A percentile compares a stretch with the other conserved stretches of the same genome.
Conservation (phyloP, 92 coral and sea anemone species). For the Muricea muricata region DNA sequence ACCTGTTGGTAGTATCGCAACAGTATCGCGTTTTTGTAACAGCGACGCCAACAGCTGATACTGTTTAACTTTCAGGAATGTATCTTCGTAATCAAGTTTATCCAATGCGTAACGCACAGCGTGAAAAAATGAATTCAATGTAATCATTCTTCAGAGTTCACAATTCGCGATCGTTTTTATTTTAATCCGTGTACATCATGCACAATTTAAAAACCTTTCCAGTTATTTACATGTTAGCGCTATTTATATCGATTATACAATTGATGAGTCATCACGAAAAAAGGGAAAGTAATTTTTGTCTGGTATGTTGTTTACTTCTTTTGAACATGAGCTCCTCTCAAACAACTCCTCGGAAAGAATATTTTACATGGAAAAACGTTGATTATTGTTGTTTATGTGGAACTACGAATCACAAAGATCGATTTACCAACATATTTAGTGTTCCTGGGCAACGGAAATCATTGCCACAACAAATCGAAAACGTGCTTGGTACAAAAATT, state of each 20-base stretch:
- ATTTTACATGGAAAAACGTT: slow-evolving; percentile 36
- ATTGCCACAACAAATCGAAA: background rate
- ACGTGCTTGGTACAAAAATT: slow-evolving; percentile 9
- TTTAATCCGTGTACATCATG: background rate
- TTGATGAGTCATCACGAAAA: background rate
- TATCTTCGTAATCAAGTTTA: slow-evolving; percentile 33
- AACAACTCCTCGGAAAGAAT: slow-evolving; percentile 48
- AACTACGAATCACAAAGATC: slow-evolving; percentile 19
- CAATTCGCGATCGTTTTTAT: background rate
- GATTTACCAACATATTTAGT: slow-evolving; percentile 39
- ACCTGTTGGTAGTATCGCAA: slow-evolving; percentile 65
- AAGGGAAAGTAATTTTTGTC: background rate
- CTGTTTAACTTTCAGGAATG: slow-evolving; percentile 60
- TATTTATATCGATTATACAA: background rate
- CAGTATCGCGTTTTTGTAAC: slow-evolving; percentile 43
- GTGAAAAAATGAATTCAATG: slow-evolving; percentile 36
- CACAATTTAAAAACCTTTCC: background rate
- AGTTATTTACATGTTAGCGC: background rate
- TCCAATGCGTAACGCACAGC: slow-evolving; percentile 30
- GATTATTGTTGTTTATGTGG: slow-evolving; percentile 50
- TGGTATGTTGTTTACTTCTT: background rate
- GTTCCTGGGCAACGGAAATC: slow-evolving; percentile 34
- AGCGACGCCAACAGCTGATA: slow-evolving; percentile 50
- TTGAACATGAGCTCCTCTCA: background rate
- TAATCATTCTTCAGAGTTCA: background rate